Base-by-base conservation (phyloP, 1,140 invertebrate genomes). In the Drosophila kanapiae region DNA sequence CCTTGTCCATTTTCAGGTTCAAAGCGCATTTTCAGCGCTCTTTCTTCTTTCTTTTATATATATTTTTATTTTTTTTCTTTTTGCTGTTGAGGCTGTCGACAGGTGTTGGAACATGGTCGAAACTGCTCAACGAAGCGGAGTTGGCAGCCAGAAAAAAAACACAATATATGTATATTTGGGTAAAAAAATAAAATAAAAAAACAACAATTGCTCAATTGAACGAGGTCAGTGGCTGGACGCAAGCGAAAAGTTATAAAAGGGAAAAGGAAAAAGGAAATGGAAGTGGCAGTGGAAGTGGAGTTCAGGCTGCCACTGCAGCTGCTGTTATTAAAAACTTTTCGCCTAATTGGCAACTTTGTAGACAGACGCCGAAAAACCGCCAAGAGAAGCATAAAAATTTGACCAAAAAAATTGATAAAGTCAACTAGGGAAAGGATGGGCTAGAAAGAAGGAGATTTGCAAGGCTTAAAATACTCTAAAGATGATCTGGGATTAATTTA, bases 331-430 rank as follows among this genome's bases (percentile, higher is more conserved):
- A 80, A 80, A 79, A 79, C 53, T 78, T 80, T 67, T 82, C 67
- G 68, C 77, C 61, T 88, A 88, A 87, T 87, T 87, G 84, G 62
- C 63, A 90, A 90, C 85, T 90, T 90, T 85, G 81, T 71, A 90
- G 85, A 90, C 85, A 74, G 62, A 49, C 43, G 18, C 35, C 54
- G 48, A 76, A 53, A 37, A 75, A 69, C 47, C 51, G 47, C 42
- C 64, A 69, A 63, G 40, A 61, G 56, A 49, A 60, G 53, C 58
- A 61, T 47, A 69, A 54, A 62, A 59, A 47, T 45, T 43, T 56
- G 23, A 49, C 40, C 48, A 33, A 54, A 23, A 75, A 69, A 67
- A 54, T 69, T 43, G 43, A 75, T 74, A 78, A 63, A 61, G 6
- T 45, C 18, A 43, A 53, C 11, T 9, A 53, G 10, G 7, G 6